phyloP scores from a whole-genome alignment of 2,888 invertebrate genomes.

The Dasypolia templi region DNA sequence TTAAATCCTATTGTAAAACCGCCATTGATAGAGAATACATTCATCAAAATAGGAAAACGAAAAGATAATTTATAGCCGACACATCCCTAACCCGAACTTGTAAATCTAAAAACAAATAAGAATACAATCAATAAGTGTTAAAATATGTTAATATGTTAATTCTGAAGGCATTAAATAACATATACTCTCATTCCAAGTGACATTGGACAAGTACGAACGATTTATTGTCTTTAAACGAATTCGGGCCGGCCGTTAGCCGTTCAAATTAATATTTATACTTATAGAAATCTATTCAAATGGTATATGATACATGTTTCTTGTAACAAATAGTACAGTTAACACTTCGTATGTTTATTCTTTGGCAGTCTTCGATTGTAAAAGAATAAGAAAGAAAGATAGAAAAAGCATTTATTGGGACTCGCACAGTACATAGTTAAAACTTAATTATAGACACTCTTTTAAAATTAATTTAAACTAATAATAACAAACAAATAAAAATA shows the following conservation, averaged over 20 bases:
- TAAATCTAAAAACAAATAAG: conserved; percentile 75
- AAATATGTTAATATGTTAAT: conserved; percentile 77
- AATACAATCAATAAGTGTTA: conserved; percentile 77
- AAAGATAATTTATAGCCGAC: conserved; percentile 46
- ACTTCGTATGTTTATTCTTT: conserved; percentile 55
- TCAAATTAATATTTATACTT: conserved; percentile 81
- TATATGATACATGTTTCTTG: conserved; percentile 69
- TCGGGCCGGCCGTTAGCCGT: conserved; percentile 63
- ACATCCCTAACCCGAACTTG: conserved; percentile 59
- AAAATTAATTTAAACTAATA: too few relatives aligned
- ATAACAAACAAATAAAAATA: too few relatives aligned
- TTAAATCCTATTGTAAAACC: conserved; percentile 29
- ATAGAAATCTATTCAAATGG: conserved; percentile 72
- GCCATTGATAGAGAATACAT: conserved; percentile 44
- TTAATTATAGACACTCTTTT: too few relatives aligned
- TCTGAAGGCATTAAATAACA: conserved; percentile 69
- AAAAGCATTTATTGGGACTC: too few relatives aligned
- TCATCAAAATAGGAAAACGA: conserved; percentile 42
- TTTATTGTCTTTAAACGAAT: conserved; percentile 70
- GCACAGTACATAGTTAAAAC: too few relatives aligned
- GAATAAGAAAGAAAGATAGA: too few relatives aligned
- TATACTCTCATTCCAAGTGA: conserved; percentile 63
- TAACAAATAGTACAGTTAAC: conserved; percentile 71
- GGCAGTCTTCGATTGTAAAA: conserved; percentile 33
- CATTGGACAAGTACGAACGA: conserved; percentile 67